Base-by-base conservation (phyloP, 2,113 vertebrate species). In the Carassius carassius region DNA sequence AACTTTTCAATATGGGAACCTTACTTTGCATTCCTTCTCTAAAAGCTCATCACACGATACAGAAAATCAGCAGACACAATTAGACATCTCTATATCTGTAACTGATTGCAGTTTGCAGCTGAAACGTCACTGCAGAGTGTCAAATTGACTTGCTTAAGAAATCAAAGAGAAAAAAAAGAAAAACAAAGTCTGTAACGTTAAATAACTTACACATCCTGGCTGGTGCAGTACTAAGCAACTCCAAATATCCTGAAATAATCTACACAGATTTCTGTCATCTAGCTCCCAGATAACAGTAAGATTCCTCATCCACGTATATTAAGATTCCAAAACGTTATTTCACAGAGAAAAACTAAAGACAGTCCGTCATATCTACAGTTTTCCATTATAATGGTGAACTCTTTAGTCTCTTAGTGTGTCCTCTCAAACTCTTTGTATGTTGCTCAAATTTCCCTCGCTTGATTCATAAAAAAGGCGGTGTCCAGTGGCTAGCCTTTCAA, bases 371-470 rank as follows among this genome's bases (percentile, higher is more conserved):
- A 35, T 35, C 32, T n/a, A 16, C 37, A 23, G 1, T 16, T 25
- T 44, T 25, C 2, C 13, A 9, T 62, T 44, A 79, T 60, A 37
- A 78, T 41, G 12, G 19, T 41, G 19, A 19, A 23, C 21, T 44
- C 35, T 16, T n/a, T 41, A n/a, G n/a, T 63, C 13, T 44, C 35
- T 12, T 17, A 79, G 14, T 63, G 44, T 25, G n/a, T 63, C 58
- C 35, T 29, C 62, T 21, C 58, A 77, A 82, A 82, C 73, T 85
- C 58, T 56, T 76, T 60, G 49, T 63, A 60, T 25, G 67, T 83
- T 80, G 35, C 78, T 87, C 58, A 86, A 84, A 84, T 82, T 84
- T 87, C 86, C 86, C 84, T 87, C 83, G 51, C 86, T 81, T 77
- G 47, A 17, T 83, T 25, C 47, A 25, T 56, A 76, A 81, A 82